phyloP scores from a whole-genome alignment of 2,797 vertebrate genomes.

The Oreochromis grahami region DNA sequence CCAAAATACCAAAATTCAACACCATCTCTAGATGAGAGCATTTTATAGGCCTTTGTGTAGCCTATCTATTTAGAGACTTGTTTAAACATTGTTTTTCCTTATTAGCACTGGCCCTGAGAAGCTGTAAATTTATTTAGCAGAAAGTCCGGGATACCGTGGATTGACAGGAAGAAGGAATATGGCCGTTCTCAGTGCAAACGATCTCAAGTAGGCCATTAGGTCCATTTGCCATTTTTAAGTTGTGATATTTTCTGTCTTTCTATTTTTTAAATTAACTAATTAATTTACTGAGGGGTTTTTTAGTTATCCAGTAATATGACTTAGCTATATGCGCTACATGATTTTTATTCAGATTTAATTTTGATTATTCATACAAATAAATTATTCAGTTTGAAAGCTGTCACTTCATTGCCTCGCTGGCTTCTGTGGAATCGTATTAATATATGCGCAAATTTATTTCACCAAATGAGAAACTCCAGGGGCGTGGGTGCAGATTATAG shows the following conservation, averaged over 20 bases:
- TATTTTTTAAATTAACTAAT: background rate
- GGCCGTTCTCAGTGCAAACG: conserved; percentile 15
- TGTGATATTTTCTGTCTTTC: background rate
- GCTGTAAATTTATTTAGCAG: conserved; percentile 6
- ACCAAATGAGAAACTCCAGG: conserved; percentile 53
- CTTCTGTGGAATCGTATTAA: conserved; percentile 39
- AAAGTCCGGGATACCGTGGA: conserved; percentile 3
- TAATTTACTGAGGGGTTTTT: background rate
- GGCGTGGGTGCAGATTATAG: conserved; percentile 60
- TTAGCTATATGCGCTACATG: background rate
- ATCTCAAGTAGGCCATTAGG: conserved; percentile 17
- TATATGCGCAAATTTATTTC: conserved; percentile 64
- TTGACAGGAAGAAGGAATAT: conserved; percentile 10
- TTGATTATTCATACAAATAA: background rate
- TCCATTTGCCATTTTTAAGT: background rate
- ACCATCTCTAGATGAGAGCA: conserved; percentile 11
- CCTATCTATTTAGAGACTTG: conserved; percentile 17
- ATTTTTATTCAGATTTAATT: background rate
- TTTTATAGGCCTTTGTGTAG: conserved; percentile 48
- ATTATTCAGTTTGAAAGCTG: background rate
- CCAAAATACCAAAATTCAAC: conserved; percentile 64
- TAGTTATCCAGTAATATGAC: background rate
- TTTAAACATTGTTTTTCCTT: conserved; percentile 29
- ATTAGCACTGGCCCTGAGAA: conserved; percentile 27
- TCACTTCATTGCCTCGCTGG: background rate